Base-by-base conservation (phyloP, 2,797 vertebrate genomes). In the Anabas testudineus region DNA sequence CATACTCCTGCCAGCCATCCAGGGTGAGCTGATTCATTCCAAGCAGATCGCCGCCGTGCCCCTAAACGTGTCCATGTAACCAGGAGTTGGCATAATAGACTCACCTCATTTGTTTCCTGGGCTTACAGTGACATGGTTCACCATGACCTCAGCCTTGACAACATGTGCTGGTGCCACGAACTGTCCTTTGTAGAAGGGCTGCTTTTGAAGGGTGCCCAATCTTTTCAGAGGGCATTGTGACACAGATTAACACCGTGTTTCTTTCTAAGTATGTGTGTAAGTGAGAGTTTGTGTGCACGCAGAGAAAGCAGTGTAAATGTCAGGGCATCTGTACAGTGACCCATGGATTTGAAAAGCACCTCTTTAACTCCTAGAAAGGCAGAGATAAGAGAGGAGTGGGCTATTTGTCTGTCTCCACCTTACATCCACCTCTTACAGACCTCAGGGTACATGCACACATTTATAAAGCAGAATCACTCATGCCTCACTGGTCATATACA, bases 71-170 rank as follows among this genome's bases (percentile, higher is more conserved):
- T 65, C 82, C 76, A 73, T 68, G 81, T 85, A 85, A 86, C 79
- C 81, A 62, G 78, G 73, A 78, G 60, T 80, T 91, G 89, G 88
- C 82, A 81, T 90, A 92, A 93, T 88, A 82, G 88, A 81, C 82
- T 65, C 42, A 41, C 82, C 86, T 93, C 90, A 91, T 91, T 93
- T 91, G 89, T 88, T 87, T 91, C 86, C 79, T 78, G 65, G 74
- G 87, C 82, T 82, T 84, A 83, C 82, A 67, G 81, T 92, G 91
- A 93, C 90, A 91, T 61, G 47, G 91, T 90, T 94, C 92, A 92
- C 88, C 75, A 67, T 92, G 93, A 94, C 93, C 92, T 86, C 75
- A 73, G 78, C 82, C 82, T 84, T 80, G 53, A 82, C 77, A 82
- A 87, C 79, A 79, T 82, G 85, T 87, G 79, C 84, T 14, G 16